A percentile compares a stretch with the other conserved stretches of the same genome.
These are phyloP conservation scores for Zapornia atra DNA, from an alignment of 2,113 vertebrate genomes.

Conservation along the genomic window DNA sequence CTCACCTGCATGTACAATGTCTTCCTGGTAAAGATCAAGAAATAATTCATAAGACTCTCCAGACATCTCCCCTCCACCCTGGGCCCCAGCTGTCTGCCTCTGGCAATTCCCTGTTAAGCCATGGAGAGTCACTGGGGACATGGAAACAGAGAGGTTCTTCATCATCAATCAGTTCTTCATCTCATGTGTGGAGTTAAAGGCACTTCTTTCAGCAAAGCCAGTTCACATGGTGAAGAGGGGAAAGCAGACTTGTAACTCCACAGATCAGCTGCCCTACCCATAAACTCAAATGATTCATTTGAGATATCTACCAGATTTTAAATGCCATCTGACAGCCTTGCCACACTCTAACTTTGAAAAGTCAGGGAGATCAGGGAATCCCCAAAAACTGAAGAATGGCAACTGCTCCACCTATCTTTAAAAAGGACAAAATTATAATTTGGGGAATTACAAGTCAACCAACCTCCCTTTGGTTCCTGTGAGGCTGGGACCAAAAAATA, in stretches of 20 bases:
- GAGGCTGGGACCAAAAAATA: neutral
- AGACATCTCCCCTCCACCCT: neutral
- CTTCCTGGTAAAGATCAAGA: neutral
- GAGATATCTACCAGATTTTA: neutral
- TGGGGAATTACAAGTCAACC: neutral
- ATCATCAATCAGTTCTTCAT: neutral
- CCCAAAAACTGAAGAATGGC: neutral
- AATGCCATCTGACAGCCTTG: neutral
- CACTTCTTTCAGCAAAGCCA: neutral
- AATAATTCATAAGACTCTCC: neutral
- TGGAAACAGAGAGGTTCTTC: neutral
- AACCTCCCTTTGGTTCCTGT: neutral
- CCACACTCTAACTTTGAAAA: neutral
- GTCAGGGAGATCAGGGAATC: neutral
- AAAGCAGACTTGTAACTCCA: neutral
- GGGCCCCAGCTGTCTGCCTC: neutral
- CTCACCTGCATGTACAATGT: neutral
- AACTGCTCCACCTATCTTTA: neutral
- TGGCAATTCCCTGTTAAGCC: neutral
- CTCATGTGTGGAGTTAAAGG: neutral
- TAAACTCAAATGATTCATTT: neutral
- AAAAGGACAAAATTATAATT: neutral
- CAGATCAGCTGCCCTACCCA: neutral
- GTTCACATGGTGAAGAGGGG: neutral
- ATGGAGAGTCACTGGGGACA: neutral